Percentiles rank a stretch among this genome's conserved stretches.
Evolutionary conservation across 1,140 invertebrate species (phyloP).

Genomic region (Pygmarrhopalites habei): DNA sequence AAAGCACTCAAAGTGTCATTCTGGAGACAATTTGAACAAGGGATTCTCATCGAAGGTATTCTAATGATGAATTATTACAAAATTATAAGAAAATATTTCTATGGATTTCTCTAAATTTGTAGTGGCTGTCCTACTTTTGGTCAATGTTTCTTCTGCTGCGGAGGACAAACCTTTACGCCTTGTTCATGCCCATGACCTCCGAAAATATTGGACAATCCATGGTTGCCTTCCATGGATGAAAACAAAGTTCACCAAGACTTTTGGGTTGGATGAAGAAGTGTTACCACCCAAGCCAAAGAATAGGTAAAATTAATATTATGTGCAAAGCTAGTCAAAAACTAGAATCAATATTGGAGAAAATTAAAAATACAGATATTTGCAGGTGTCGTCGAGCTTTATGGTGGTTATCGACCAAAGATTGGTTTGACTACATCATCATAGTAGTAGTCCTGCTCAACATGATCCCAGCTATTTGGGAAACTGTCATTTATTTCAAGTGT

Average conservation of each 20-base stretch:
- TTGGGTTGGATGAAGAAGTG: slow-evolving; percentile 11
- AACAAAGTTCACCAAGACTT: slow-evolving; percentile 6
- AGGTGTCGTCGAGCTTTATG: slow-evolving; percentile 4
- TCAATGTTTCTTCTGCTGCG: slow-evolving; percentile 5
- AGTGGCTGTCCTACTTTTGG: slow-evolving; percentile 23
- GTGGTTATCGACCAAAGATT: slow-evolving; percentile 3
- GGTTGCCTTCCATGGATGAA: slow-evolving; percentile 14
- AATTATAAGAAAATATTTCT: too few relatives aligned
- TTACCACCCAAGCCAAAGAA: slow-evolving; percentile 11
- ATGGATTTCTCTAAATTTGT: too few relatives aligned
- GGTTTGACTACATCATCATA: slow-evolving; percentile 30
- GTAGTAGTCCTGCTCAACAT: slow-evolving; percentile 28
- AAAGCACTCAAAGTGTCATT: slow-evolving; percentile 29
- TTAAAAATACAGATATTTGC: too few relatives aligned
- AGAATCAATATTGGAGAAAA: too few relatives aligned
- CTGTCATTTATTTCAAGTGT: neutral
- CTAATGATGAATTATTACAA: too few relatives aligned
- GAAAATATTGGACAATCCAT: slow-evolving; percentile 20
- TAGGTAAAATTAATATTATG: neutral
- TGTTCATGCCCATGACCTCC: slow-evolving; percentile 19
- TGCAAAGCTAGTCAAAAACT: too few relatives aligned
- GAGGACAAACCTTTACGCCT: slow-evolving; percentile 26
- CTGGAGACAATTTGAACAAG: slow-evolving; percentile 40
- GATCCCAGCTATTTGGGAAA: slow-evolving; percentile 25
- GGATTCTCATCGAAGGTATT: slow-evolving; percentile 35